These are phyloP conservation scores for Picus viridis DNA, from an alignment of 2,797 vertebrate genomes.

Conservation along the genomic window DNA sequence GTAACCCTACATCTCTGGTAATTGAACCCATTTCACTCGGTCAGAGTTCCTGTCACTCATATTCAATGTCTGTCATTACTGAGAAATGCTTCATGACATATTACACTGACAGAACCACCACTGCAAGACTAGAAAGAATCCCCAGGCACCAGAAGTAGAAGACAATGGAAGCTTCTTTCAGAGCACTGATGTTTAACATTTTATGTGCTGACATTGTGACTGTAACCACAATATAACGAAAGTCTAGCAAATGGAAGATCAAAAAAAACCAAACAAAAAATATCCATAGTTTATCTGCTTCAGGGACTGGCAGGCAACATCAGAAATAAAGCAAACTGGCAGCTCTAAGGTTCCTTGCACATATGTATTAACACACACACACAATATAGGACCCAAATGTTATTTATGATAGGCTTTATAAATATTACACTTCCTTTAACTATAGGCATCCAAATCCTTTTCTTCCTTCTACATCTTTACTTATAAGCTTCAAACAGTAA, in stretches of 20 bases:
- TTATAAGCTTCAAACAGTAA: background rate
- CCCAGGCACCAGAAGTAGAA: conserved; percentile 65
- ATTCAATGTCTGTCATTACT: conserved; percentile 81
- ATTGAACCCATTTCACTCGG: conserved; percentile 80
- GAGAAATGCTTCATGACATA: conserved; percentile 82
- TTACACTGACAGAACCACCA: conserved; percentile 76
- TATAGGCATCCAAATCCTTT: background rate
- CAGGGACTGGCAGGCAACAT: conserved; percentile 57
- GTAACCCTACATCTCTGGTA: conserved; percentile 79
- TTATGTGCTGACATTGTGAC: conserved; percentile 72
- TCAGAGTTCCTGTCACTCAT: conserved; percentile 83
- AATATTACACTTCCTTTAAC: background rate
- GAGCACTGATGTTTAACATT: conserved; percentile 76
- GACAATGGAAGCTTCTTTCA: conserved; percentile 74
- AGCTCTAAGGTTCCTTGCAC: conserved; percentile 21
- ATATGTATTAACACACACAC: background rate
- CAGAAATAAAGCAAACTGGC: conserved; percentile 68
- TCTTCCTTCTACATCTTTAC: background rate
- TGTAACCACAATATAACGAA: conserved; percentile 62
- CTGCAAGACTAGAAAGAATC: conserved; percentile 69
- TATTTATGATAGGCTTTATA: background rate
- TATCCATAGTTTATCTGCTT: conserved; percentile 68
- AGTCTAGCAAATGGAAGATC: conserved; percentile 69
- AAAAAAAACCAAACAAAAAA: conserved; percentile 33
- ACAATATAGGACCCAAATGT: background rate